A percentile compares a stretch with the other conserved stretches of the same genome.
These are phyloP conservation scores for Noctua pronuba DNA, from an alignment of 2,888 invertebrate genomes.

Conservation along the genomic window DNA sequence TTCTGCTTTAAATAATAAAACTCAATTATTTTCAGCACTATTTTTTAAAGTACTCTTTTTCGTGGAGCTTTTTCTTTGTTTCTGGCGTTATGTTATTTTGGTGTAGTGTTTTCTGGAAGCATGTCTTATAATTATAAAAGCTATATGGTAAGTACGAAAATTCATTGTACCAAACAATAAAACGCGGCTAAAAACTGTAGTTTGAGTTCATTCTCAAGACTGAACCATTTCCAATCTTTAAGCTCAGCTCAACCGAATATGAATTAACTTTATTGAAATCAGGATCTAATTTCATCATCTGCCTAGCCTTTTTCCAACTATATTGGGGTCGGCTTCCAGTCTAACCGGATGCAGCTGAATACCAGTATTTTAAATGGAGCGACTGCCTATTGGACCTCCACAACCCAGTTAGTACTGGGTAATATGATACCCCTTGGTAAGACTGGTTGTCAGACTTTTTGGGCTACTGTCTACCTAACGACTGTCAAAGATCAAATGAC, in stretches of 20 bases:
- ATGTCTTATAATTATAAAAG: not conserved
- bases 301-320: too few species aligned
- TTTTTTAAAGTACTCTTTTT: constrained; percentile 19
- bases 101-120: constrained; percentile 1
- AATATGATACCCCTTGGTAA: too few species aligned
- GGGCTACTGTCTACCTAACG: too few species aligned
- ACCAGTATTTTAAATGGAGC: too few species aligned
- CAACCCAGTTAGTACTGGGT: too few species aligned
- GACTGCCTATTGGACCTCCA: too few species aligned
- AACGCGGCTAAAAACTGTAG: not conserved
- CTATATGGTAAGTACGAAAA: not conserved
- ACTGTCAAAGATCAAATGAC: too few species aligned
- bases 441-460: too few species aligned
- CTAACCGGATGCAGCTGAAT: too few species aligned
- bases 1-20: constrained; percentile 69
- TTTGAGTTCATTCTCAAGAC: not conserved
- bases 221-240: not conserved
- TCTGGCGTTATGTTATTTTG: not conserved
- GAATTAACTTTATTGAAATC: not conserved
- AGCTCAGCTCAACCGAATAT: not conserved
- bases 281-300: too few species aligned
- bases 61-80: not conserved
- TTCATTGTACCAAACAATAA: not conserved
- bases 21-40: constrained; percentile 45
- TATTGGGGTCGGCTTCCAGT: too few species aligned